A percentile compares a stretch with the other conserved stretches of the same genome.
Conservation (phyloP, 2,888 invertebrate genomes). For the Pomacea canaliculata region DNA sequence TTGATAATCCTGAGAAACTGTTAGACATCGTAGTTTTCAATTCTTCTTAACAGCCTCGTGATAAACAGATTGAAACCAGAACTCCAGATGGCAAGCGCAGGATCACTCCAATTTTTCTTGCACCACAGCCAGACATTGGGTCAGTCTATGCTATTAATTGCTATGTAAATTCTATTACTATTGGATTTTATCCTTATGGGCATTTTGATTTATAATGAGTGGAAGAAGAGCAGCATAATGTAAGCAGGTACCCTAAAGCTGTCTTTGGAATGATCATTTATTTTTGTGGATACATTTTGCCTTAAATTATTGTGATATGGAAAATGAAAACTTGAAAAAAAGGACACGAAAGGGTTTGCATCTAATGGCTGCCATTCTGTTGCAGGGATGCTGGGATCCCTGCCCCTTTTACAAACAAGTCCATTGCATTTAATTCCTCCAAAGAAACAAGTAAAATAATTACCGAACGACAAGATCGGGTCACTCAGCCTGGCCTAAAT, state of each 20-base stretch:
- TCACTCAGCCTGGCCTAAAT: constrained; percentile 50
- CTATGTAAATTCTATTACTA: too few species aligned
- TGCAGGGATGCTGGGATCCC: constrained; percentile 51
- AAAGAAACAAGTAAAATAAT: constrained; percentile 85
- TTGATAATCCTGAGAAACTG: too few species aligned
- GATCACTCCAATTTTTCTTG: constrained; percentile 96
- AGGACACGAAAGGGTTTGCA: too few species aligned
- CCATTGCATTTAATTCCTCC: constrained; percentile 79
- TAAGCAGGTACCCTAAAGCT: too few species aligned
- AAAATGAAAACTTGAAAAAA: too few species aligned
- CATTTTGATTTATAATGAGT: too few species aligned
- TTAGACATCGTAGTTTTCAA: not conserved
- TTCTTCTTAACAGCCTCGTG: constrained; percentile 49
- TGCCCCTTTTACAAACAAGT: constrained; percentile 49
- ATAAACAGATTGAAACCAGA: constrained; percentile 91
- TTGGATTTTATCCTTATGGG: too few species aligned
- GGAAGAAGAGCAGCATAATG: too few species aligned
- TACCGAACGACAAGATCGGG: constrained; percentile 79
- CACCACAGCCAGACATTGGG: constrained; percentile 78
- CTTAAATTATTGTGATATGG: too few species aligned
- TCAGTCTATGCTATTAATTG: constrained; percentile 37
- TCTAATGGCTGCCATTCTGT: not conserved
- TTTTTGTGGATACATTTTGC: too few species aligned
- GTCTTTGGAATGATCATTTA: too few species aligned
- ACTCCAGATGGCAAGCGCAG: constrained; percentile 94